Evolutionary conservation across 2,888 invertebrate species (phyloP), one percentile per base, ranked within the genome.

Genomic region (Diloba caeruleocephala): DNA sequence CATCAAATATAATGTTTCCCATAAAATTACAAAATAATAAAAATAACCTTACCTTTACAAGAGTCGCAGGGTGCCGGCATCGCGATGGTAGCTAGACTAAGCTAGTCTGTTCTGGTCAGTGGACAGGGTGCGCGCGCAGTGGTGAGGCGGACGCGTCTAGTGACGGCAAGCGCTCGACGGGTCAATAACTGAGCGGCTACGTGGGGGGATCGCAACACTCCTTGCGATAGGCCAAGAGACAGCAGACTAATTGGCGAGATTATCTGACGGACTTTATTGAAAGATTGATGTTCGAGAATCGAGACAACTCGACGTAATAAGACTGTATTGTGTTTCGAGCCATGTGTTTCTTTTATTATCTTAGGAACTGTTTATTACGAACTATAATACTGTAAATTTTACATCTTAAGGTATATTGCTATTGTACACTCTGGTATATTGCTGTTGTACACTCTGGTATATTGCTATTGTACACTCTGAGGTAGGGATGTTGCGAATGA

Each of bases 51-150:
- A 93, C 92, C 88, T 85, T 91, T 91, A 59, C 91, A 92, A 54
- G 89, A 84, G 52, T 92, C 92, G 58, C 92, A 92, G 56, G 92
- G 92, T 17, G 90, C 89, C 72, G 92, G 92, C 92, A 92, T 76
- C 73, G 71, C 64, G 52, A 50, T 64, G 70, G 62, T 78, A 63
- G 66, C 66, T 73, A 65, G 72, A 64, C 68, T 75, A 76, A 75
- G 74, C 79, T 72, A 73, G 68, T 69, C 66, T 42, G 61, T 68
- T 52, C 59, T 60, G 67, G 46, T 59, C 62, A 73, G 13, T 19
- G 29, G 46, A 29, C 33, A 44, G 76, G 61, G 54, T 82, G 87
- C 88, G 86, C 89, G 89, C 89, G 87, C 88, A 81, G 60, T 50
- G 71, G 64, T 59, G 52, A n/a, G 33, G 7, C 13, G 19, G 15